Evolutionary conservation across 2,113 vertebrate species (phyloP).

Genomic region (zebrafish (Danio rerio)): GRCz12tu NC_133190.1:46745501-46746000

Average conservation of each 20-base stretch:
- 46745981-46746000: no score
- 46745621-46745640: slow-evolving; percentile 90
- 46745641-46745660: slow-evolving; percentile 80
- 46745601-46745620: slow-evolving; percentile 88
- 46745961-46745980: no score
- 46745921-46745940: background rate
- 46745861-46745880: background rate
- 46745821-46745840: background rate
- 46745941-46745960: background rate
- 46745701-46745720: no score
- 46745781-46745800: background rate
- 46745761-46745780: background rate
- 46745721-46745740: background rate
- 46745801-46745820: background rate
- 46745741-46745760: background rate
- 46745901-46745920: background rate
- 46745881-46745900: background rate
- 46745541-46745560: no score
- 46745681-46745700: slow-evolving; percentile 55
- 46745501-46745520: no score
- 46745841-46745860: background rate
- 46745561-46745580: slow-evolving; percentile 79
- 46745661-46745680: slow-evolving; percentile 78
- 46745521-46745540: no score
- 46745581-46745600: slow-evolving; percentile 92